A percentile compares a stretch with the other conserved stretches of the same genome.
Conservation (phyloP, 2,888 invertebrate species). For the Rotaria magnacalcarata region DNA sequence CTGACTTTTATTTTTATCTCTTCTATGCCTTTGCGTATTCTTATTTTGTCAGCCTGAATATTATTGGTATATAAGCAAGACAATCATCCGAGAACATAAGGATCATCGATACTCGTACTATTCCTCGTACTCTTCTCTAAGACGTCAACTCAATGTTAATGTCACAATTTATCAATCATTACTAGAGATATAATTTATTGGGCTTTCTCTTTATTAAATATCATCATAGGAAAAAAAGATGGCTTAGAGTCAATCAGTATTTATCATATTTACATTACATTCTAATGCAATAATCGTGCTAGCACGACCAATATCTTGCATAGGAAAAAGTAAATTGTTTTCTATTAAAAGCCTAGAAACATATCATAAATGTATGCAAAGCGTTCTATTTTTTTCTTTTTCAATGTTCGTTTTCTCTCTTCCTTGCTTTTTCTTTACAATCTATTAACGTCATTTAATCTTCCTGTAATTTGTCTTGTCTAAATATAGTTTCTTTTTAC, state of each 20-base stretch:
- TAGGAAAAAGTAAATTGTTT: background rate
- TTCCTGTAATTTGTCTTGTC: background rate
- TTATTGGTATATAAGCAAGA: background rate
- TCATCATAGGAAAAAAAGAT: background rate
- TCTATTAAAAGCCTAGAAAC: background rate
- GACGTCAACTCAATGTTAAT: background rate
- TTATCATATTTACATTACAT: background rate
- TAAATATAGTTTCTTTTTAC: background rate
- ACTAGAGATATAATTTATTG: no score
- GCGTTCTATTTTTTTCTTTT: background rate
- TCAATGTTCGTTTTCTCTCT: background rate
- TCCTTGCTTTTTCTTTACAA: background rate
- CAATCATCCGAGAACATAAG: background rate
- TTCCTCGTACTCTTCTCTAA: background rate
- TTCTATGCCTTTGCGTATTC: background rate
- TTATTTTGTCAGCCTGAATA: background rate
- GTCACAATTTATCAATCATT: background rate
- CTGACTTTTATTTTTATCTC: background rate
- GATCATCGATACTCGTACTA: background rate
- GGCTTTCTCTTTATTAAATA: background rate
- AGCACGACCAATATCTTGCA: background rate
- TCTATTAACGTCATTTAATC: background rate
- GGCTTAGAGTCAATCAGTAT: background rate
- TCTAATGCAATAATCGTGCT: no score
- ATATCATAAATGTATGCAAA: background rate